phyloP scores from a whole-genome alignment of 2,888 invertebrate species.

The Torymus tubicola region DNA sequence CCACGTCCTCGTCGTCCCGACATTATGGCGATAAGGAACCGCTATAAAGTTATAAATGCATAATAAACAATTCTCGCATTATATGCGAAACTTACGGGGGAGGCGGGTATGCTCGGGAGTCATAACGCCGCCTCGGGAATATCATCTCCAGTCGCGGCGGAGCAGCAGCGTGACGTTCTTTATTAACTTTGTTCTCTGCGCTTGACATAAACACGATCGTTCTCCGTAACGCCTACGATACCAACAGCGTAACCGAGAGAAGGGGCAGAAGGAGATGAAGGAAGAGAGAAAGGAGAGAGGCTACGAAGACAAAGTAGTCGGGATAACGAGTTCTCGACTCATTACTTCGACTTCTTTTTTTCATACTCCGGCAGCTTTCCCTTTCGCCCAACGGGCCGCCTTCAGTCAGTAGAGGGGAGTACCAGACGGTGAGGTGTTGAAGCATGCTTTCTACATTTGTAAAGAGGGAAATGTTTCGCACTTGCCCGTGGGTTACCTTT shows the following conservation, averaged over 20 bases:
- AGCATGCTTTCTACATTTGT: no score
- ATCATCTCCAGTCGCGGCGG: constrained; percentile 15
- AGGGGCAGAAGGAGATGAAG: no score
- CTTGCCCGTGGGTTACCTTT: no score
- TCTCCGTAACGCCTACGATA: background rate
- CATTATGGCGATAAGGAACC: constrained; percentile 13
- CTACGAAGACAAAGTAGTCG: constrained; percentile 22
- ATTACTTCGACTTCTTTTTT: background rate
- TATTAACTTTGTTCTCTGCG: constrained; percentile 44
- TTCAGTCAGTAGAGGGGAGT: no score
- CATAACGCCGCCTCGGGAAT: constrained; percentile 19
- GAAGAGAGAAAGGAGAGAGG: background rate
- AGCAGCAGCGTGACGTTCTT: constrained; percentile 18
- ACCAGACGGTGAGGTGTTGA: no score
- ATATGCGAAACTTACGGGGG: background rate
- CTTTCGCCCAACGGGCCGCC: background rate
- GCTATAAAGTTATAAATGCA: constrained; percentile 38
- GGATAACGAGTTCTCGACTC: constrained; percentile 33
- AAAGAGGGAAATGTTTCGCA: no score
- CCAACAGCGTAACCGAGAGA: no score
- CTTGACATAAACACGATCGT: constrained; percentile 36
- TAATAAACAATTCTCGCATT: constrained; percentile 28
- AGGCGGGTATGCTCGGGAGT: background rate
- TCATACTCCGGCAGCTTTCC: background rate
- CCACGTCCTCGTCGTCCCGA: background rate